Base-by-base conservation (phyloP, 2,797 vertebrate species). In the Cottoperca gobio region DNA sequence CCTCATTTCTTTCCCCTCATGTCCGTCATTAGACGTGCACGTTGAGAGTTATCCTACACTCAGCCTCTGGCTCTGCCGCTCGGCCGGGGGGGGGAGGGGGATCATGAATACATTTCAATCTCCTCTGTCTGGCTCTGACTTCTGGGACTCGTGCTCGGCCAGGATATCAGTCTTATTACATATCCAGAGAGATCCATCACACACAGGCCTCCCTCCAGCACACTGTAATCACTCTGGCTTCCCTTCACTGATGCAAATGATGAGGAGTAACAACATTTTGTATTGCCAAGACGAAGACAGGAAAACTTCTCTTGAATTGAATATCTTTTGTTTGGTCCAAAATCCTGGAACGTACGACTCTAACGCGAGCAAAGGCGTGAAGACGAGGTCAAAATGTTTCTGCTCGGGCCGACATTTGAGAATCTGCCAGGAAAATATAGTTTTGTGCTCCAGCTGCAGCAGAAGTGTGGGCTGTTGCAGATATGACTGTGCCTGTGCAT, bases 51-150 rank as follows among this genome's bases (percentile, higher is more conserved):
- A 58, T 88, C 78, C 85, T 79, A 65, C 84, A 86, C 81, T 78
- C 82, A 24, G 78, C 45, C 42, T 68, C 79, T 75, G 85, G 79
- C 70, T 70, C 78, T 8, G 70, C 79, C 19, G 71, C 64, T 70
- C 23, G 0, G 57, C 50, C 81, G n/a, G n/a, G n/a, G n/a, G n/a
- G n/a, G n/a, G n/a, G n/a, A 16, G 26, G 24, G 31, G 67, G 78
- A 91, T 84, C 89, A 91, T 89, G 84, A 88, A 90, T 90, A 82
- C 75, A 76, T 90, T 90, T 92, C 84, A 90, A 85, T 90, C 83
- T 89, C 79, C 35, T 66, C 61, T 79, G 62, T 49, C 80, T 85
- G 92, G 83, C 88, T 83, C 79, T 0, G 54, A 80, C 87, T 83
- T 79, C 78, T 79, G 84, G 81, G 75, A 48, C 61, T 1, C 28